Percentiles rank a stretch among this genome's conserved stretches.
These are phyloP conservation scores for Leptopilina syphax DNA, from an alignment of 2,888 invertebrate genomes.

Conservation along the genomic window DNA sequence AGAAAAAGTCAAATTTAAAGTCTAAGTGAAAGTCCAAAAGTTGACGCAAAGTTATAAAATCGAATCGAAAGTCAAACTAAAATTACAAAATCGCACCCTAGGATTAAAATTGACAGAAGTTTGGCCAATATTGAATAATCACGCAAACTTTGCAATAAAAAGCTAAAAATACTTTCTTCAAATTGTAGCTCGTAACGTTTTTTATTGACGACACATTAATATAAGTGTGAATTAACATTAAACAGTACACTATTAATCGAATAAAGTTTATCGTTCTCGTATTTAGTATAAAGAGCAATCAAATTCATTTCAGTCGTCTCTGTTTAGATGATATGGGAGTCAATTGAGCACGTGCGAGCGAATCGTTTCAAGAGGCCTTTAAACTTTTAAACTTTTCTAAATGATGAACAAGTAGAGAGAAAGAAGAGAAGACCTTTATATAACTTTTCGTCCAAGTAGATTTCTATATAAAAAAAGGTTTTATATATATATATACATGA, in stretches of 20 bases:
- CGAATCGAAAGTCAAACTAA: no score
- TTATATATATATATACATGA: background rate
- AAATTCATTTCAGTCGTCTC: conserved; percentile 24
- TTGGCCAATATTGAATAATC: no score
- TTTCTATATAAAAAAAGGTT: background rate
- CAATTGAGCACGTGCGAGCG: conserved; percentile 32
- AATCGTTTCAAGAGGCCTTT: conserved; percentile 34
- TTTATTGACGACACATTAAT: no score
- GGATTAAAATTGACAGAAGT: no score
- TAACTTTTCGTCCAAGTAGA: conserved; percentile 3
- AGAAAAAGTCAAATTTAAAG: no score
- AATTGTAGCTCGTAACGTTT: no score
- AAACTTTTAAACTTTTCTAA: conserved; percentile 21
- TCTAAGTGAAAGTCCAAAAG: no score
- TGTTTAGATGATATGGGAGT: conserved; percentile 12
- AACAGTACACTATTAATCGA: conserved; percentile 14
- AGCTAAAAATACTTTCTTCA: no score
- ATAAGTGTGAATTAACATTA: conserved; percentile 16
- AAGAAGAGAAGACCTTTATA: background rate
- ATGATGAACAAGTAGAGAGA: conserved; percentile 1
- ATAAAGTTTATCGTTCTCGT: background rate
- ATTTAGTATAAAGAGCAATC: conserved; percentile 21
- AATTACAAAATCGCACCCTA: no score
- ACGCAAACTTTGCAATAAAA: no score
- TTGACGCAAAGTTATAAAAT: no score